phyloP scores from a whole-genome alignment of 2,797 vertebrate genomes.

The Eutrigla gurnardus region DNA sequence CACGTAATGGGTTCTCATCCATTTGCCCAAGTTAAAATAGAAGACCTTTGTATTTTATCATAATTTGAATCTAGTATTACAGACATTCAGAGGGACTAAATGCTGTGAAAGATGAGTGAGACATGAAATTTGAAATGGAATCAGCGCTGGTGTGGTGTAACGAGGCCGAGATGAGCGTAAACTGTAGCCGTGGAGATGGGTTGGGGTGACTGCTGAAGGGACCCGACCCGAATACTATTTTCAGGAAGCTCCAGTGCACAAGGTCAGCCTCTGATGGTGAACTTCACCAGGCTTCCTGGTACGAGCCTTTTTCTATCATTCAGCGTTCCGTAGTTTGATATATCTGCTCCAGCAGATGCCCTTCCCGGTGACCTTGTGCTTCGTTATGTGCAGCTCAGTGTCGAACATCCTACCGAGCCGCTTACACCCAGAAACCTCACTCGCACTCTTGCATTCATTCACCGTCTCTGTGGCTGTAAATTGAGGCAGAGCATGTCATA shows the following conservation, averaged over 20 bases:
- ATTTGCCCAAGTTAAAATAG: conserved; percentile 20
- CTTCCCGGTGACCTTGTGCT: conserved; percentile 63
- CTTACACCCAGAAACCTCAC: conserved; percentile 16
- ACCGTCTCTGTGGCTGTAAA: conserved; percentile 44
- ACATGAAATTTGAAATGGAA: conserved; percentile 11
- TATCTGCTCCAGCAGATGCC: conserved; percentile 51
- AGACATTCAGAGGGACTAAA: conserved; percentile 4
- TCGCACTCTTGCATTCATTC: conserved; percentile 3
- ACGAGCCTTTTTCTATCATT: conserved; percentile 56
- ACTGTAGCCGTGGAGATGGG: conserved; percentile 41
- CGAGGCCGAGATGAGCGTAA: conserved; percentile 26
- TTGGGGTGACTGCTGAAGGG: conserved; percentile 44
- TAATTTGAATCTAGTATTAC: conserved; percentile 7
- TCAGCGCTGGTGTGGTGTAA: conserved; percentile 13
- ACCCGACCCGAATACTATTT: conserved; percentile 53
- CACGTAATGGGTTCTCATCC: conserved; percentile 20
- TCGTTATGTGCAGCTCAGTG: conserved; percentile 28
- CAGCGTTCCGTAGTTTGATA: conserved; percentile 45
- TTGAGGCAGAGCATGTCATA: conserved; percentile 41
- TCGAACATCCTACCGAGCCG: conserved; percentile 35
- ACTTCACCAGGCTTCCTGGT: conserved; percentile 35
- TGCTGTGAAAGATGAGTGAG: not conserved
- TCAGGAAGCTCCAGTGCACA: conserved; percentile 46
- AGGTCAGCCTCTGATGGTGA: conserved; percentile 46
- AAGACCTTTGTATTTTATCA: conserved; percentile 15